A percentile compares a stretch with the other conserved stretches of the same genome.
Conservation (phyloP, 2,797 vertebrate species). For the Semotilus atromaculatus region DNA sequence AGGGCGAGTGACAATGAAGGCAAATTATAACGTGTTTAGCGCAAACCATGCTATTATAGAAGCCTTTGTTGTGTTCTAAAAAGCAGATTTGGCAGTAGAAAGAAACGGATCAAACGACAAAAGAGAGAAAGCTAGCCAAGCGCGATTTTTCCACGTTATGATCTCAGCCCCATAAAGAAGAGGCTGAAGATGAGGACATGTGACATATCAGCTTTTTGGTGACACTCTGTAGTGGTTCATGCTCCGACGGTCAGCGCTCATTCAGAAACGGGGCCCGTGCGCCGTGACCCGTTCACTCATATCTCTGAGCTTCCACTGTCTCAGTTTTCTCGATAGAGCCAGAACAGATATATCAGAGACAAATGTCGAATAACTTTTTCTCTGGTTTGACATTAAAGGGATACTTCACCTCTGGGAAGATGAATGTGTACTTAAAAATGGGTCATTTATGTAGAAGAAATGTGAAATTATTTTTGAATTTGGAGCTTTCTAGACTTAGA, state of each 20-base stretch:
- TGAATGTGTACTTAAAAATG: no score
- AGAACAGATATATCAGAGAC: slow-evolving; percentile 8
- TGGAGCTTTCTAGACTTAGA: no score
- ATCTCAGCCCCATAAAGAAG: background rate
- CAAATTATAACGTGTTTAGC: slow-evolving; percentile 32
- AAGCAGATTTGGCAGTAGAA: slow-evolving; percentile 12
- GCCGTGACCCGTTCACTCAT: slow-evolving; percentile 4
- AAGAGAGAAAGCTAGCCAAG: slow-evolving; percentile 17
- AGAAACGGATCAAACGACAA: slow-evolving; percentile 26
- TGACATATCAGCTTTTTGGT: slow-evolving; percentile 49
- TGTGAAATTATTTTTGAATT: no score
- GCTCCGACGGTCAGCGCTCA: slow-evolving; percentile 55
- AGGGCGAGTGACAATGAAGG: slow-evolving; percentile 23
- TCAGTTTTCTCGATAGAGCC: background rate
- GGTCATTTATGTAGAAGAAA: no score
- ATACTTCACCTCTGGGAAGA: no score
- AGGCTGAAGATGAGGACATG: slow-evolving; percentile 48
- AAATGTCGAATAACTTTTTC: background rate
- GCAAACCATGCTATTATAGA: slow-evolving; percentile 38
- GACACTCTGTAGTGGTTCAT: slow-evolving; percentile 41
- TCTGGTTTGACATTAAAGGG: slow-evolving; percentile 52
- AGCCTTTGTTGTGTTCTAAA: slow-evolving; percentile 26
- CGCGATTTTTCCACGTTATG: slow-evolving; percentile 17
- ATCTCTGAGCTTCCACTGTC: slow-evolving; percentile 26
- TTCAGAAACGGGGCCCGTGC: slow-evolving; percentile 54